Conservation (phyloP, 2,888 invertebrate genomes). For the Latrodectus hesperus region DNA sequence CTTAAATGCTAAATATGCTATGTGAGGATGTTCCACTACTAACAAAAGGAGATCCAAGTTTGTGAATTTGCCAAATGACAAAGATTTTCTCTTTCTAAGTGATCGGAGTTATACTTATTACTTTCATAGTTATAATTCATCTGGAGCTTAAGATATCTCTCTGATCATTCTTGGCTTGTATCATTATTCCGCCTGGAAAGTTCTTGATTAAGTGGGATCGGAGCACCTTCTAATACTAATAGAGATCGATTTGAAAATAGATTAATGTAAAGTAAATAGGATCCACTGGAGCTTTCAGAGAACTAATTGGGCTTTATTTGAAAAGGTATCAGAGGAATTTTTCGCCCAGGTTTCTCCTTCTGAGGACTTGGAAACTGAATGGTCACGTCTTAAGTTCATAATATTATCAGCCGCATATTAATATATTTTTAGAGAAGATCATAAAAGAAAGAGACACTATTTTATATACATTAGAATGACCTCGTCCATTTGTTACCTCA, state of each 20-base stretch:
- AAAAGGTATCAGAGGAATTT: neutral
- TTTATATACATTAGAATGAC: neutral
- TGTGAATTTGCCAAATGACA: neutral
- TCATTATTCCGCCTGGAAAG: slow-evolving; percentile 7
- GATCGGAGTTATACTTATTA: neutral
- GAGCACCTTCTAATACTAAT: neutral
- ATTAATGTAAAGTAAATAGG: neutral
- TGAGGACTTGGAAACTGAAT: slow-evolving; percentile 18
- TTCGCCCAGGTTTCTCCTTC: neutral
- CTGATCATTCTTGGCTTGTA: neutral
- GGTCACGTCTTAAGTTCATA: slow-evolving; percentile 4
- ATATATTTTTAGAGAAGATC: neutral
- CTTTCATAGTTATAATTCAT: neutral
- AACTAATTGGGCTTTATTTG: slow-evolving; percentile 9
- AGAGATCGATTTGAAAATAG: slow-evolving; percentile 13
- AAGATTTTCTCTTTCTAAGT: neutral
- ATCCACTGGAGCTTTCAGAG: slow-evolving; percentile 8
- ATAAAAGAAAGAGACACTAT: neutral
- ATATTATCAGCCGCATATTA: slow-evolving; percentile 12
- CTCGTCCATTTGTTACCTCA: too few relatives aligned
- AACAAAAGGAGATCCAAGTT: neutral
- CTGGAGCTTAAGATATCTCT: neutral
- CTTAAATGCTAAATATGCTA: neutral
- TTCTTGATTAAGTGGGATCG: neutral
- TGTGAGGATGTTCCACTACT: neutral